Evolutionary conservation across 2,797 vertebrate genomes (phyloP).

Genomic region (Oophaga sylvatica): DNA sequence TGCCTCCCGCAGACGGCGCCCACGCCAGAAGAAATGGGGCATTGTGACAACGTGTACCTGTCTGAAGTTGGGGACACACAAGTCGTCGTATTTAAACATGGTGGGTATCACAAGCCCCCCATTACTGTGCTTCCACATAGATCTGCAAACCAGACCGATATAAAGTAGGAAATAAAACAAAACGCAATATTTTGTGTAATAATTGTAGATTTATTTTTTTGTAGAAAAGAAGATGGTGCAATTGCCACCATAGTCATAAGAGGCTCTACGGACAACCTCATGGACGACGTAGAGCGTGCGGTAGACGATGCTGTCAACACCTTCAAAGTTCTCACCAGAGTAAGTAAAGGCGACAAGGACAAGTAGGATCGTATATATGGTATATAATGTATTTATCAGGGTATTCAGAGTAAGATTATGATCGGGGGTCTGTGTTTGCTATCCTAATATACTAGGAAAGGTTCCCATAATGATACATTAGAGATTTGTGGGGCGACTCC

Average conservation of each 20-base stretch:
- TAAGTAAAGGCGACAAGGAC: constrained; percentile 68
- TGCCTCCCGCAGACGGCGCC: constrained; percentile 80
- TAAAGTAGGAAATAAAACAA: not conserved
- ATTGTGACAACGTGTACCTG: constrained; percentile 88
- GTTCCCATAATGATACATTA: too few species aligned
- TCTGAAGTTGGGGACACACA: constrained; percentile 96
- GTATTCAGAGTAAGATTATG: too few species aligned
- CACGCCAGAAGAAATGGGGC: constrained; percentile 93
- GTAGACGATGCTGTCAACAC: constrained; percentile 97
- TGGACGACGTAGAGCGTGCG: constrained; percentile 97
- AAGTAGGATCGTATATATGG: not conserved
- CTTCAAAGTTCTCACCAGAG: constrained; percentile 95
- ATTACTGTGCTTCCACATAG: not conserved
- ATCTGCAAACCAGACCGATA: not conserved
- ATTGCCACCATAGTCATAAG: constrained; percentile 94
- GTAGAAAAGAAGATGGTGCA: constrained; percentile 91
- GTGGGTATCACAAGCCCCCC: constrained; percentile 68
- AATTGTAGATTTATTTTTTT: not conserved
- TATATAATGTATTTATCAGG: too few species aligned
- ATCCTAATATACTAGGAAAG: too few species aligned
- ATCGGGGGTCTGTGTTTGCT: too few species aligned
- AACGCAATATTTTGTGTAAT: not conserved
- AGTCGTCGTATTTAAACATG: constrained; percentile 97
- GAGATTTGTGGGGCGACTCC: too few species aligned
- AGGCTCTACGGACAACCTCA: constrained; percentile 95